These are phyloP conservation scores for Oreochromis aureus DNA, from an alignment of 2,113 vertebrate species.

Conservation along the genomic window DNA sequence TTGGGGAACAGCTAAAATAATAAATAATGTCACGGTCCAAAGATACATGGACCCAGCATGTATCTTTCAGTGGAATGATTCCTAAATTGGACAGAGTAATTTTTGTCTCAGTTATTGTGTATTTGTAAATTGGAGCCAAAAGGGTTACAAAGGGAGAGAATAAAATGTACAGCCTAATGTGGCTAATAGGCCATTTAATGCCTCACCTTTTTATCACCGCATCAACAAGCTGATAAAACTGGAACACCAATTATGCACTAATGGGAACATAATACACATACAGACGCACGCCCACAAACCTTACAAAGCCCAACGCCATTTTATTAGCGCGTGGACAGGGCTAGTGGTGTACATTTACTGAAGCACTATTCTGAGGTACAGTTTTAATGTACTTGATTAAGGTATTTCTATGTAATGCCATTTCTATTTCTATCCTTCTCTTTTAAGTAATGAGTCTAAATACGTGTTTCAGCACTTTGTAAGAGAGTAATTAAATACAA, in stretches of 20 bases:
- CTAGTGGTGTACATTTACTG: background rate
- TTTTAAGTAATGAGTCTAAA: background rate
- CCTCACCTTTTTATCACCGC: slow-evolving; percentile 6
- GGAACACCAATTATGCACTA: slow-evolving; percentile 1
- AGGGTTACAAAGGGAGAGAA: background rate
- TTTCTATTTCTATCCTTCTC: background rate
- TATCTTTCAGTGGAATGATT: background rate
- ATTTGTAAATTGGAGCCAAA: background rate
- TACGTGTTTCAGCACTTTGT: background rate
- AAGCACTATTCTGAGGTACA: background rate
- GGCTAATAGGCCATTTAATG: slow-evolving; percentile 5
- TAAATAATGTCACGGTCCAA: background rate
- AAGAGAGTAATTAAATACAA: background rate
- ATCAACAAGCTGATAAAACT: slow-evolving; percentile 31
- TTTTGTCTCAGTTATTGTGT: background rate
- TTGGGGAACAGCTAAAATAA: background rate
- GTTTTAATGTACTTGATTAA: background rate
- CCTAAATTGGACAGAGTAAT: background rate
- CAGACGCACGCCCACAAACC: background rate
- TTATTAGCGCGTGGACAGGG: background rate
- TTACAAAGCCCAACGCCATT: background rate
- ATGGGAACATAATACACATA: background rate
- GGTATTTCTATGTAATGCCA: background rate
- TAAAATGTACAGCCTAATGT: background rate
- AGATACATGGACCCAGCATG: background rate